Evolutionary conservation across 2,113 vertebrate genomes (phyloP).

Genomic region (Pterocles gutturalis): DNA sequence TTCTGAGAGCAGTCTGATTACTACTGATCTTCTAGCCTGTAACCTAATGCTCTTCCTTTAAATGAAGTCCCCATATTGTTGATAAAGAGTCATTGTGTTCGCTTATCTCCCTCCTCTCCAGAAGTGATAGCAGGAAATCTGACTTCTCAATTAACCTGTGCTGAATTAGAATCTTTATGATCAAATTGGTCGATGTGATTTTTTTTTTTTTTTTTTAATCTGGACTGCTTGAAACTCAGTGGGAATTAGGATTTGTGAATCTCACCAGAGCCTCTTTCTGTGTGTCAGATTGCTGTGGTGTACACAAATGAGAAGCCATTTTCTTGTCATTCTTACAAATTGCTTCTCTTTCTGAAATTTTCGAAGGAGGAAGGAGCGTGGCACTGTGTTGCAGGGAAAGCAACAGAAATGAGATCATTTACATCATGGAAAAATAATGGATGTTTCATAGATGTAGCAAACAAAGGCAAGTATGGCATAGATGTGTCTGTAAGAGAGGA

Average conservation of each 20-base stretch:
- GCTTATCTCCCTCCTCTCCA: constrained; percentile 60
- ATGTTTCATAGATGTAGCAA: neutral
- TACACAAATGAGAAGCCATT: constrained; percentile 55
- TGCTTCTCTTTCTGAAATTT: constrained; percentile 51
- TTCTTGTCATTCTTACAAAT: constrained; percentile 60
- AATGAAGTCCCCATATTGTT: constrained; percentile 57
- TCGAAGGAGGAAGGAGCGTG: neutral
- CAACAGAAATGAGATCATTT: constrained; percentile 5
- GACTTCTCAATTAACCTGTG: constrained; percentile 69
- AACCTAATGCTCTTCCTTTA: constrained; percentile 64
- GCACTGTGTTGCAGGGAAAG: neutral
- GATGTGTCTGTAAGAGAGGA: neutral
- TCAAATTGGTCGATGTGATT: neutral
- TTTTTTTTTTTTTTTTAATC: neutral
- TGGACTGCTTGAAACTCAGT: neutral
- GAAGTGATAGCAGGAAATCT: constrained; percentile 53
- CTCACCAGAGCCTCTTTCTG: neutral
- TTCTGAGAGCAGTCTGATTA: constrained; percentile 51
- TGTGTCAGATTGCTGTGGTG: constrained; percentile 5
- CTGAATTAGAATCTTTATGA: constrained; percentile 51
- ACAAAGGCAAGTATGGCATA: neutral
- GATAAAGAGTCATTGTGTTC: constrained; percentile 60
- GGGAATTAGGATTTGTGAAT: constrained; percentile 16
- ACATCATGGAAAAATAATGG: neutral
- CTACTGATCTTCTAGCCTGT: constrained; percentile 58